phyloP scores from a whole-genome alignment of 2,797 vertebrate species.

The Acropternis orthonyx region DNA sequence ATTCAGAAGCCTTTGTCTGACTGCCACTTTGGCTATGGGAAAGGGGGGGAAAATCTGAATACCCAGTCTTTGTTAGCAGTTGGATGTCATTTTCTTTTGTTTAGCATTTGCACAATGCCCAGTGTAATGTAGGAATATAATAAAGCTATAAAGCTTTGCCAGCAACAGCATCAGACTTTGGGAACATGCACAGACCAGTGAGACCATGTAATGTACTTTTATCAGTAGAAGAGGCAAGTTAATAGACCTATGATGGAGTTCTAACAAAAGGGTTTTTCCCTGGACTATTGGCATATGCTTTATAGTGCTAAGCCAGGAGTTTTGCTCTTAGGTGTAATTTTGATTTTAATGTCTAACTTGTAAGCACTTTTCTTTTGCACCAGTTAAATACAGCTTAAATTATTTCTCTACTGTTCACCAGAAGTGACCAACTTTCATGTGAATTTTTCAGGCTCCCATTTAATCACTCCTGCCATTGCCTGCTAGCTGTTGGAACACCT shows the following conservation, averaged over 20 bases:
- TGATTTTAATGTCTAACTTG: neutral
- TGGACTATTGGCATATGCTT: neutral
- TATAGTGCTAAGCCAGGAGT: neutral
- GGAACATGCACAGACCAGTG: neutral
- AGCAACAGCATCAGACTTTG: neutral
- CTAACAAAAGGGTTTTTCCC: neutral
- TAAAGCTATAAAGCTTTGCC: neutral
- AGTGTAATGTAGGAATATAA: neutral
- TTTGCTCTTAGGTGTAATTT: neutral
- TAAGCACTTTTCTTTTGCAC: neutral
- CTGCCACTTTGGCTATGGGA: neutral
- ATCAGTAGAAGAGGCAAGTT: neutral
- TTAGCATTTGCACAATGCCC: neutral
- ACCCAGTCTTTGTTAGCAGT: constrained; percentile 9
- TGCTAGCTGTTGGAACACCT: neutral
- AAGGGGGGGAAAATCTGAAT: neutral
- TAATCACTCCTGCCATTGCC: neutral
- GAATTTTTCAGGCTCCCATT: neutral
- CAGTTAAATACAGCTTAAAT: neutral
- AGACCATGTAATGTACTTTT: neutral
- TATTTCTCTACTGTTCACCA: neutral
- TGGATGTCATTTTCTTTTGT: constrained; percentile 25
- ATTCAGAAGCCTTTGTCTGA: constrained; percentile 3
- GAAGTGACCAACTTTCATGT: neutral
- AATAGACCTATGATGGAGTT: neutral